These are phyloP conservation scores for Lepisosteus oculatus DNA, from an alignment of 2,113 vertebrate genomes.

Conservation along the genomic window DNA sequence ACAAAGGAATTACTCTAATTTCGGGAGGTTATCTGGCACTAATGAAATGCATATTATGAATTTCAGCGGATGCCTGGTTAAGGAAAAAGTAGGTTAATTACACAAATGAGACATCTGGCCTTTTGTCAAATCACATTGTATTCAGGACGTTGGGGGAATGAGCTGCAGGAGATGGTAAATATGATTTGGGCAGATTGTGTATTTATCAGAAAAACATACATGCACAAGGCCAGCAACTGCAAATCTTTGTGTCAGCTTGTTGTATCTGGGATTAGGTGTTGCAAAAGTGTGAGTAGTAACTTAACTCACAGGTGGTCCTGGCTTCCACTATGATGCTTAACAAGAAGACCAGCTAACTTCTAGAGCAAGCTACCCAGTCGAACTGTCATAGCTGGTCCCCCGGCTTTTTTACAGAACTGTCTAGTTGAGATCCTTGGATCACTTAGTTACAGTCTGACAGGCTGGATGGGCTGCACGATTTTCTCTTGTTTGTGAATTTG, in stretches of 20 bases:
- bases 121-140: conserved; percentile 46
- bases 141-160: conserved; percentile 27
- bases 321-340: too few species aligned
- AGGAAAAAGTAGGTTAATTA: conserved; percentile 48
- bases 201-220: conserved; percentile 29
- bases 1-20: conserved; percentile 29
- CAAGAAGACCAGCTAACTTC: too few species aligned
- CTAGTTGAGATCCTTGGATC: too few species aligned
- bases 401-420: too few species aligned
- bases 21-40: conserved; percentile 20
- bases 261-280: too few species aligned
- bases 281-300: too few species aligned
- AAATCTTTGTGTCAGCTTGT: conserved; percentile 3
- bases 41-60: conserved; percentile 37
- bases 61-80: conserved; percentile 25
- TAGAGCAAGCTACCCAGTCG: too few species aligned
- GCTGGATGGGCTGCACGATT: too few species aligned
- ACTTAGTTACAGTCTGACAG: too few species aligned
- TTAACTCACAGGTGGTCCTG: too few species aligned
- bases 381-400: too few species aligned
- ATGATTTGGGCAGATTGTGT: conserved; percentile 27
- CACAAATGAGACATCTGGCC: conserved; percentile 50
- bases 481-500: too few species aligned
- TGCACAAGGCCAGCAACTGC: conserved; percentile 5
- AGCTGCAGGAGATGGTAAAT: conserved; percentile 26